Evolutionary conservation across 2,888 invertebrate genomes (phyloP).

Genomic region (Griposia aprilina): DNA sequence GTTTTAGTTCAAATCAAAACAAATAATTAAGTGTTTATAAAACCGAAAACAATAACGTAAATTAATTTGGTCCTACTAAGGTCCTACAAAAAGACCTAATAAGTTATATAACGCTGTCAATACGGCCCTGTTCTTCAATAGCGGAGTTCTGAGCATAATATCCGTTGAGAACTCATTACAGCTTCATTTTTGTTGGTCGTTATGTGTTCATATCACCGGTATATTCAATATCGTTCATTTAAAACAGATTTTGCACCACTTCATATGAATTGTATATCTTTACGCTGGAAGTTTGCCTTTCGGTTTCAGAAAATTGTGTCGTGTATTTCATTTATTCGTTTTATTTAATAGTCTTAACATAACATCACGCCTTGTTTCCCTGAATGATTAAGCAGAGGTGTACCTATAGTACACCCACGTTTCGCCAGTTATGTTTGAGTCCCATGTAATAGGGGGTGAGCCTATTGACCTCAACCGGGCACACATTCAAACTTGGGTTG

Average conservation of each 20-base stretch:
- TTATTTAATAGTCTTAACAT: not conserved
- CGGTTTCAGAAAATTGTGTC: not conserved
- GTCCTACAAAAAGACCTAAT: not conserved
- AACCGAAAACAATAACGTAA: not conserved
- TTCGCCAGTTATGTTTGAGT: no score
- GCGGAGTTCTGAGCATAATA: slow-evolving; percentile 26
- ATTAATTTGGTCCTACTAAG: not conserved
- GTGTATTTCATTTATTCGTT: not conserved
- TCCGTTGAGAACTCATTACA: slow-evolving; percentile 44
- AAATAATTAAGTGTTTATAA: no score
- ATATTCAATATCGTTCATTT: slow-evolving; percentile 12
- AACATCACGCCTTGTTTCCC: no score
- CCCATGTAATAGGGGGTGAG: no score
- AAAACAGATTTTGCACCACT: slow-evolving; percentile 11
- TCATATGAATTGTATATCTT: not conserved
- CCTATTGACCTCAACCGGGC: no score
- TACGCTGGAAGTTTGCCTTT: not conserved
- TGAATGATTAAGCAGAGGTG: no score
- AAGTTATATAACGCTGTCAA: not conserved
- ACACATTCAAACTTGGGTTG: no score
- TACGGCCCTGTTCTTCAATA: slow-evolving; percentile 14
- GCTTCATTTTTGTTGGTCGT: slow-evolving; percentile 19
- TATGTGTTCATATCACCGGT: slow-evolving; percentile 11
- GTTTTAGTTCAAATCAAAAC: no score
- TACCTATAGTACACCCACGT: no score